Evolutionary conservation across 2,888 invertebrate species (phyloP), one percentile per base, ranked within the genome.

Genomic region (Heliconius sara): DNA sequence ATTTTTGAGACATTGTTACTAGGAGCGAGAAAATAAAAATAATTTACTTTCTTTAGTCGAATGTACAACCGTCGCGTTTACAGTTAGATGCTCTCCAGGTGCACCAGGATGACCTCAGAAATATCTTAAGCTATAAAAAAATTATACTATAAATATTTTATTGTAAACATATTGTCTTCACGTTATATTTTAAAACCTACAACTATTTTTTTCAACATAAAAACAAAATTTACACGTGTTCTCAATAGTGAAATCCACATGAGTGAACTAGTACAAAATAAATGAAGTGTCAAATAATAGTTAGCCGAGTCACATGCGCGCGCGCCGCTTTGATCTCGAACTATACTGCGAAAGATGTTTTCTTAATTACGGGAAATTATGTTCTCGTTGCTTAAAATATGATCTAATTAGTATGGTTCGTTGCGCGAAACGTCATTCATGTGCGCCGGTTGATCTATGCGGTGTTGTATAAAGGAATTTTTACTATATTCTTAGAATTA

Each of bases 301-400:
- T 47, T 16, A 47, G 7, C 16, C 68, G 76, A 43, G 75, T 79
- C 68, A 73, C 65, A 75, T 79, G 80, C 77, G 77, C 75, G 71
- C 78, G 77, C 76, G 76, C 66, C 75, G 75, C 81, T 82, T 82
- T 82, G 82, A 82, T 82, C 80, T 82, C 67, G 57, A 67, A 76
- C 70, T 78, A 80, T 78, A 78, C 78, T 66, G 60, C 52, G 76
- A 77, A 73, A 77, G 75, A 76, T 81, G 72, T 78, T 80, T 82
- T 82, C 80, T 79, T 80, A 82, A 82, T 82, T 82, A 80, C 77
- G 71, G 79, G 77, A 80, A 82, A 80, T 82, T 82, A 80, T 80
- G 80, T 79, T 71, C 71, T 82, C 79, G 82, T 79, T 77, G 71
- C 78, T 79, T 81, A 82, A 82, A 82, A 82, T 82, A 79, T 81